Base-by-base conservation (phyloP, 2,113 vertebrate genomes). In the Jacana jacana region DNA sequence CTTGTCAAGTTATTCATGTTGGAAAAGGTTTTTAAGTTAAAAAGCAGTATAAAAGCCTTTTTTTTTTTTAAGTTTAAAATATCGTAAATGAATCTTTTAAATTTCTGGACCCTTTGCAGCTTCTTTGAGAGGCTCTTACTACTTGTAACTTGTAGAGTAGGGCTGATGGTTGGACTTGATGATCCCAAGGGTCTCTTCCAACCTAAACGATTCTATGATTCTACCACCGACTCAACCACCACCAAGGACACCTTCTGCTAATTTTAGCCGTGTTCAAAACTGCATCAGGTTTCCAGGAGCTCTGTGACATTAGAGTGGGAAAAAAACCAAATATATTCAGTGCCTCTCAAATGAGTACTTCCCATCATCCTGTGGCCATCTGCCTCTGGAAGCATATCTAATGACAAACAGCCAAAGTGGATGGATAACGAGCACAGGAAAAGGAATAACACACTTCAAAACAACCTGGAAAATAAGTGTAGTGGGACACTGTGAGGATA, bases 1-100 rank as follows among this genome's bases (percentile, higher is more conserved):
- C 3, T 9, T 23, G 1, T 33, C 27, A 57, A 57, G 27, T 9
- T 33, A 63, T n/a, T n/a, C n/a, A n/a, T 1, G 1, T 7, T 44
- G 46, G 7, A 81, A 85, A 60, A 73, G 4, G 19, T 44, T 81
- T 65, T 79, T 28, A 84, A 13, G 11, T 86, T 78, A 73, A 35
- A 78, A 37, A 7, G 44, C 44, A 17, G 44, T 44, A 17, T 44
- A 7, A 44, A 44, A 44, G 44, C 42, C 42, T 14, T 14, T 42
- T 13, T 40, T 81, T 66, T 79, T 28, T 66, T 79, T 28, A 84
- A 13, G 11, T 89, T 86, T 78, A 70, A 35, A 79, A 37, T 11
- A 19, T 46, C 14, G 2, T 64, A 68, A 66, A 18, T 24, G 9
- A 35, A 46, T 33, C 44, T 80, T 80, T 55, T 37, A 40, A 10